Conservation (phyloP, 2,797 vertebrate species). For the Ataeniobius toweri region DNA sequence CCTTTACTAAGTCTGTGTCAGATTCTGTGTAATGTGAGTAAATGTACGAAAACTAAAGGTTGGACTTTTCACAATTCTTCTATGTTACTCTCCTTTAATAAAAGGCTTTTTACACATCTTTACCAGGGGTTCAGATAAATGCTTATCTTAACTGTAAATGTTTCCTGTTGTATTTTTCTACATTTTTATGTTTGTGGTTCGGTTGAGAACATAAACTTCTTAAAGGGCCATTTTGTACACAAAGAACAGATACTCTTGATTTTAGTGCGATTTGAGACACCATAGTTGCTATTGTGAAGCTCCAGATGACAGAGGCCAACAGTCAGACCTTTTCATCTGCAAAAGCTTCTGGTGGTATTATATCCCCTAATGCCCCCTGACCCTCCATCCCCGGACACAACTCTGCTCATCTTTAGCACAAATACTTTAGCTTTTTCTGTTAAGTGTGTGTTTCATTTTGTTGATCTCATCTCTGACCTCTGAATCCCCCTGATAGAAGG, state of each 20-base stretch:
- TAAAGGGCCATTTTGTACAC: too few species aligned
- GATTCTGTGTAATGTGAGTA: too few species aligned
- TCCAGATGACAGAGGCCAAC: neutral
- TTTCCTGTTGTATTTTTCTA: too few species aligned
- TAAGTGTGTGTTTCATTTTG: slow-evolving; percentile 52
- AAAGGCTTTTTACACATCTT: too few species aligned
- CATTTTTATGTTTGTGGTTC: too few species aligned
- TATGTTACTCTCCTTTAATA: too few species aligned
- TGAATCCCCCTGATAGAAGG: slow-evolving; percentile 40
- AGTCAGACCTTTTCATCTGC: slow-evolving; percentile 7
- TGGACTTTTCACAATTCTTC: too few species aligned
- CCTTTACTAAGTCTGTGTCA: too few species aligned
- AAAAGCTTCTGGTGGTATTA: slow-evolving; percentile 13
- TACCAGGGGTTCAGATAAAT: too few species aligned
- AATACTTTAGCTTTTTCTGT: slow-evolving; percentile 11
- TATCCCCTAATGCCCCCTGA: slow-evolving; percentile 4
- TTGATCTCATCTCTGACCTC: slow-evolving; percentile 34
- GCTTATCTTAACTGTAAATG: too few species aligned
- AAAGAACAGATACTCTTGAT: neutral
- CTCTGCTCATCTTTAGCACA: slow-evolving; percentile 3
- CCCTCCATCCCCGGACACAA: neutral
- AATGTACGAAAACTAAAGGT: too few species aligned
- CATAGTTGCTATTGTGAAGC: neutral
- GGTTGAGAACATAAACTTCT: too few species aligned
- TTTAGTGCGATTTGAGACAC: slow-evolving; percentile 10